Base-by-base conservation (phyloP, 2,888 invertebrate genomes). In the Schizaphis graminum region DNA sequence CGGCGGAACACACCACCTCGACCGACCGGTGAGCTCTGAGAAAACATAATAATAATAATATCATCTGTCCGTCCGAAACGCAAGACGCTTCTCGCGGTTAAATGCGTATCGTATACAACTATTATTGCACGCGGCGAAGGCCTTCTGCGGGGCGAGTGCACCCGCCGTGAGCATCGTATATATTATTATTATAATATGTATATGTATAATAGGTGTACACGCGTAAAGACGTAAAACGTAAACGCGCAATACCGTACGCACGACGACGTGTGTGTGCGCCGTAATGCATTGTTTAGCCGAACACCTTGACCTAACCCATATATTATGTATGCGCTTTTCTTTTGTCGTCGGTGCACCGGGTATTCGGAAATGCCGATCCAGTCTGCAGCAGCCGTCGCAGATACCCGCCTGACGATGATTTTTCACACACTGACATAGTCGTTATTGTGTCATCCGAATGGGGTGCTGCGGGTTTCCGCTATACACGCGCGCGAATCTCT, bases 301-400 rank as follows among this genome's bases (percentile, higher is more conserved):
- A 86, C 86, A 86, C 86, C 86, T 86, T 86, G 86, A 86, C 86
- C 47, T 86, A 77, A 77, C 35, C 86, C 86, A 47, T 44, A 44
- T 85, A 84, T 84, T 35, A 28, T 77, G n/a, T 26, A 85, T 77
- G 77, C 77, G 35, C 35, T 77, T 77, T 35, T 35, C 67, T 67
- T 67, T 77, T 77, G 77, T 77, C 35, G 77, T 8, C 35, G 35
- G 21, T 21, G 35, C 77, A 77, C 77, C 77, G 77, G 77, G 77
- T 77, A 35, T 35, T 77, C 77, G 77, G 77, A 77, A 77, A 77
- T 77, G 7, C 21, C 21, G 35, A 77, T 41, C 21, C 77, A 21
- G 77, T 21, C 2, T 21, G 77, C 77, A 77, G 35, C 77, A 35
- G 35, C 21, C 67, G n/a, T 67, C 67, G n/a, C 16, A n/a, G 16